Evolutionary conservation across 2,797 vertebrate genomes (phyloP).

Genomic region (Cheirogaleus major): DNA sequence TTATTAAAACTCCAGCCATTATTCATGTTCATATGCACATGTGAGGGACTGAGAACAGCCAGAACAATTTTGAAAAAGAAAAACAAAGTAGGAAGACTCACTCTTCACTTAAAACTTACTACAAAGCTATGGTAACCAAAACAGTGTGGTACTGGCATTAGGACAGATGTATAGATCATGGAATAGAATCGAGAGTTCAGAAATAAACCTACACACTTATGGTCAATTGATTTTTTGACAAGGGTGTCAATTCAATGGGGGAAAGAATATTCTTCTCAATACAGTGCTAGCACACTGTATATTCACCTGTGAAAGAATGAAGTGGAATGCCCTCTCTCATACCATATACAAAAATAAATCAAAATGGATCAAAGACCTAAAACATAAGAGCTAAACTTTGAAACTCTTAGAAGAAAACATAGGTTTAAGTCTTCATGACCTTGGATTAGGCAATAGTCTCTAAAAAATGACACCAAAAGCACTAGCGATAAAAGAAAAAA

Average conservation of each 20-base stretch:
- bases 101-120: not conserved
- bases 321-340: not conserved
- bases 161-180: not conserved
- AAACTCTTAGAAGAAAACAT: not conserved
- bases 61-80: not conserved
- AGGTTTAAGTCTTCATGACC: not conserved
- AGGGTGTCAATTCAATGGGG: not conserved
- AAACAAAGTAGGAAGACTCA: not conserved
- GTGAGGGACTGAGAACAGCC: not conserved
- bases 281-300: not conserved
- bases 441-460: not conserved
- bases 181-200: not conserved
- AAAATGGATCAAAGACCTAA: not conserved
- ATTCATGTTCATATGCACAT: not conserved
- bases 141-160: not conserved
- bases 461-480: not conserved
- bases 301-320: not conserved
- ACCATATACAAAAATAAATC: not conserved
- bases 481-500: not conserved
- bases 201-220: not conserved
- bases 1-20: not conserved
- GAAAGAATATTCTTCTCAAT: not conserved
- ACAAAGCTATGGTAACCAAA: not conserved
- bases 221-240: not conserved
- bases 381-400: not conserved